Evolutionary conservation across 1,140 invertebrate species (phyloP).

Genomic region (Heliconius hermathena): DNA sequence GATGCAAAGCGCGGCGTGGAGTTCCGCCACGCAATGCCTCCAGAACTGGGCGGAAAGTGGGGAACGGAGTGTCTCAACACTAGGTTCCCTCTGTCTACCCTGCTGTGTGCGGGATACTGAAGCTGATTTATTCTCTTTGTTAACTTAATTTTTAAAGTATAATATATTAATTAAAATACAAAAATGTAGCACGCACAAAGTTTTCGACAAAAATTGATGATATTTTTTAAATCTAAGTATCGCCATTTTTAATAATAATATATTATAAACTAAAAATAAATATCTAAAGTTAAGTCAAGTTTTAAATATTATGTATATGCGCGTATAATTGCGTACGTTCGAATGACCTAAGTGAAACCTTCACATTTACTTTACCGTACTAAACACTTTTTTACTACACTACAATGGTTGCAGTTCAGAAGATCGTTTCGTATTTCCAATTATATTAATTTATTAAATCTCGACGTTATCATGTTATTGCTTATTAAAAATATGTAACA

Average conservation of each 20-base stretch:
- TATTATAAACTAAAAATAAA: not conserved
- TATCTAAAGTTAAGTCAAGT: not conserved
- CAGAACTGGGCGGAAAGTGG: no score
- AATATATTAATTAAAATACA: no score
- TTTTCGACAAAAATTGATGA: no score
- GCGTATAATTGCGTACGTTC: slow-evolving; percentile 33
- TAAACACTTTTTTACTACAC: slow-evolving; percentile 14
- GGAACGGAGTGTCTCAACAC: no score
- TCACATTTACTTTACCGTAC: slow-evolving; percentile 30
- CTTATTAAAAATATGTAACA: not conserved
- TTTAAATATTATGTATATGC: slow-evolving; percentile 23
- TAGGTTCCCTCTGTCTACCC: no score
- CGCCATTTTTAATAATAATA: not conserved
- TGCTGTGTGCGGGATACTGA: no score
- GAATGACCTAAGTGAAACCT: slow-evolving; percentile 36
- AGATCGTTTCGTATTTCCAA: not conserved
- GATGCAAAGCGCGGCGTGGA: no score
- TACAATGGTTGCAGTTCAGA: slow-evolving; percentile 4
- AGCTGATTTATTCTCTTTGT: no score
- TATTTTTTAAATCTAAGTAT: no score
- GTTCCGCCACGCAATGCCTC: no score
- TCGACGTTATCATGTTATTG: not conserved
- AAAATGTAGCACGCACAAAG: no score
- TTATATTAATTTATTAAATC: not conserved
- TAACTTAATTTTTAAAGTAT: no score